phyloP scores from a whole-genome alignment of 2,113 vertebrate species.

The Triplophysa dalaica region DNA sequence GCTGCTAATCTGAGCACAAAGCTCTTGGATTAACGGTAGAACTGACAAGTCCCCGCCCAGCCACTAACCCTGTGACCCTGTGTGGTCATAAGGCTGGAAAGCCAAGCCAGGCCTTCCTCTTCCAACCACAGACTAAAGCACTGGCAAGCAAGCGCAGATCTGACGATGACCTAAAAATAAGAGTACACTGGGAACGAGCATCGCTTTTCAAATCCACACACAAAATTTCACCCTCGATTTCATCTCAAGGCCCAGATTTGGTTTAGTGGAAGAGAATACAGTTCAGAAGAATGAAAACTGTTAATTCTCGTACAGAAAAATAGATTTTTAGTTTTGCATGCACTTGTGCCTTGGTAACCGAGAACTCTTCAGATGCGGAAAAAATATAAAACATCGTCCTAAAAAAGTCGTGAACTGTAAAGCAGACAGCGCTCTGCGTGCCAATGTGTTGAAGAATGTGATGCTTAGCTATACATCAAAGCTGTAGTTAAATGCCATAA shows the following conservation, averaged over 20 bases:
- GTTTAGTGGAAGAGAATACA: slow-evolving; percentile 16
- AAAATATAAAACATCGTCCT: slow-evolving; percentile 17
- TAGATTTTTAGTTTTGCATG: background rate
- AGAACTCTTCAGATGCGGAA: background rate
- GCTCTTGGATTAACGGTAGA: slow-evolving; percentile 29
- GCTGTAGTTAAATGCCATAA: slow-evolving; percentile 18
- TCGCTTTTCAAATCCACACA: slow-evolving; percentile 40
- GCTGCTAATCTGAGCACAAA: slow-evolving; percentile 35
- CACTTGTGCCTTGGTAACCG: background rate
- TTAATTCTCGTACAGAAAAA: slow-evolving; percentile 1
- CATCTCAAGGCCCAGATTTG: slow-evolving; percentile 33
- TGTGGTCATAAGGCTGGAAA: slow-evolving; percentile 39
- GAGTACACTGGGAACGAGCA: slow-evolving; percentile 47
- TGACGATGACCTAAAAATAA: slow-evolving; percentile 54
- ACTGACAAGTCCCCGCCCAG: slow-evolving; percentile 31
- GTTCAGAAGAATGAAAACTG: background rate
- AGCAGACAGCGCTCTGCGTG: background rate
- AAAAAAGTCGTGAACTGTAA: slow-evolving; percentile 2
- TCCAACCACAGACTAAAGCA: slow-evolving; percentile 45
- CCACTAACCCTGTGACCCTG: slow-evolving; percentile 39
- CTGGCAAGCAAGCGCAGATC: slow-evolving; percentile 39
- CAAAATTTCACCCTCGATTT: slow-evolving; percentile 43
- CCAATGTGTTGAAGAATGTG: slow-evolving; percentile 2
- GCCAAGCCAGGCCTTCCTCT: slow-evolving; percentile 42
- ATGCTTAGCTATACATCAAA: slow-evolving; percentile 33